Evolutionary conservation across 2,113 vertebrate species (phyloP), one percentile per base, ranked within the genome.

Genomic region (Varanus salvator): DNA sequence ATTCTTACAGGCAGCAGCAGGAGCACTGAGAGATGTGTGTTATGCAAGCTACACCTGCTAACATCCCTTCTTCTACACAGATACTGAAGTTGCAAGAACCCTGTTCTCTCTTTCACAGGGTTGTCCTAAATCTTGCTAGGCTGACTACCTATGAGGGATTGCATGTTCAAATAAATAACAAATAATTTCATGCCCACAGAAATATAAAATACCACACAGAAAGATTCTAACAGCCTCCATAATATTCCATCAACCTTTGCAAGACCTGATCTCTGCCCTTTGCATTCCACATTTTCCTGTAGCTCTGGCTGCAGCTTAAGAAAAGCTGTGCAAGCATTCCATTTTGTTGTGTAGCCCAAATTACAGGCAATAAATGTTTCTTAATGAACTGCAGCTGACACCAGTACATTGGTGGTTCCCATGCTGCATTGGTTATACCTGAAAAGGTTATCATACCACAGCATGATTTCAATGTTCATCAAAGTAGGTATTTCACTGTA

Each of bases 351-450:
- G 44, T 64, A 84, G 71, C 71, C 31, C 44, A 89, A 48, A 50
- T 66, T 76, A 64, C 81, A 66, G 74, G 31, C 48, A 81, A 31
- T 80, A 81, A 81, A 71, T 71, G 21, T 80, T 87, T 87, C 75
- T 87, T 64, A 78, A 88, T 81, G n/a, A 54, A 71, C 21, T 66
- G n/a, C 44, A 52, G 68, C 44, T 60, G 50, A 86, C 6, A 50
- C 23, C 11, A 8, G 48, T 78, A 78, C 48, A 80, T 6, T n/a
- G 27, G 38, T 34, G 71, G 44, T 29, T 84, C 72, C 44, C 57
- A 64, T 29, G 76, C 19, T 76, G 31, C 57, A 52, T 52, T 84
- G 57, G 38, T 23, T 84, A 57, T 50, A 60, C 2, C 23, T 77
- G 2, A 52, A 6, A 66, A 66, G 82, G 44, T 48, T 64, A 64